Conservation (phyloP, 2,888 invertebrate species). For the Protophormia terraenovae region DNA sequence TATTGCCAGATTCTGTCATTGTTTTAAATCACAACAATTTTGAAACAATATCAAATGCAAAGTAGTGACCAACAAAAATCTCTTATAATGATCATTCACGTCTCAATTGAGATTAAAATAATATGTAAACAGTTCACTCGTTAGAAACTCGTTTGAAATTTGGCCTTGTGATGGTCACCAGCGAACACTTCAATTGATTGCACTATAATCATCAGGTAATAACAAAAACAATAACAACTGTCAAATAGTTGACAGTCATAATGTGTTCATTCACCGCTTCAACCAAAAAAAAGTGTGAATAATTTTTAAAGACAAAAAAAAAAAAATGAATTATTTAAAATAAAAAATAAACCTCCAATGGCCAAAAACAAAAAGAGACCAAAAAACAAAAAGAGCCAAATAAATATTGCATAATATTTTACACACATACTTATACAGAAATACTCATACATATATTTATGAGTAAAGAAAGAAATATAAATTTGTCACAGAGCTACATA, state of each 20-base stretch:
- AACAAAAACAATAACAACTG: neutral
- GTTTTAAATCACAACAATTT: neutral
- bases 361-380: neutral
- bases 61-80: neutral
- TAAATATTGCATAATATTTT: constrained; percentile 27
- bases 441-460: neutral
- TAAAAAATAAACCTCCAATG: neutral
- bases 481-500: neutral
- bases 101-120: neutral
- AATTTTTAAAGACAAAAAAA: constrained; percentile 1
- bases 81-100: neutral
- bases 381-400: neutral
- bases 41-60: neutral
- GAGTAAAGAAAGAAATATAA: neutral
- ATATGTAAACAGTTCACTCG: neutral
- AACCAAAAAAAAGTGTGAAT: constrained; percentile 19
- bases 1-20: too few species aligned
- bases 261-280: neutral
- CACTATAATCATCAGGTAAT: neutral
- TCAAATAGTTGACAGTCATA: constrained; percentile 4
- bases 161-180: constrained; percentile 28
- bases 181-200: neutral
- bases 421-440: too few species aligned
- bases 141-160: neutral
- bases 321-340: neutral